Percentiles rank a stretch among this genome's conserved stretches.
Conservation (phyloP, 1,140 invertebrate species). For the Drosophila athabasca region DNA sequence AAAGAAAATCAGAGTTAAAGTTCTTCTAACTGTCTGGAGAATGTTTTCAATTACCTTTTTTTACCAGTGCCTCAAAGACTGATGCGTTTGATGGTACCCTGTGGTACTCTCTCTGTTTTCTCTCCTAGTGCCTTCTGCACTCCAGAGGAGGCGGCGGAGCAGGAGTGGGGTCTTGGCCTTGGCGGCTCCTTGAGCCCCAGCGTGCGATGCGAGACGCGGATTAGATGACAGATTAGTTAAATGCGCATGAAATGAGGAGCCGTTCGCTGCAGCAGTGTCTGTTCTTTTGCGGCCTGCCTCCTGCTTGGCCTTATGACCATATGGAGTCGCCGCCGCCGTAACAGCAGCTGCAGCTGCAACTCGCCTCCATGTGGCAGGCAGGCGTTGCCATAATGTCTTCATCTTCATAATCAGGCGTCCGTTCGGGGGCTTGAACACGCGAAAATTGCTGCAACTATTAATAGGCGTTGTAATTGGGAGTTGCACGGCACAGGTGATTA, state of each 20-base stretch:
- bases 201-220: slow-evolving; percentile 58
- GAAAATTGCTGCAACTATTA: slow-evolving; percentile 53
- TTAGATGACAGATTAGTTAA: slow-evolving; percentile 81
- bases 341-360: slow-evolving; percentile 4
- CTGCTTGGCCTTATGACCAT: slow-evolving; percentile 54
- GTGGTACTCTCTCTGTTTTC: background rate
- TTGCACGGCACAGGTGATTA: slow-evolving; percentile 67
- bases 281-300: slow-evolving; percentile 36
- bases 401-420: slow-evolving; percentile 68
- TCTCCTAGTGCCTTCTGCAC: background rate
- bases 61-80: too few species aligned
- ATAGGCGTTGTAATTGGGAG: slow-evolving; percentile 70
- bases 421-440: slow-evolving; percentile 33
- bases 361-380: slow-evolving; percentile 6
- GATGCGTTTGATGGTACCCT: too few species aligned
- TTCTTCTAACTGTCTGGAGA: too few species aligned
- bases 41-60: too few species aligned
- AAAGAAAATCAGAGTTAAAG: too few species aligned
- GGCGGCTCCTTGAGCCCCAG: slow-evolving; percentile 45
- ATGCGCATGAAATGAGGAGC: slow-evolving; percentile 76
- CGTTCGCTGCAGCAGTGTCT: slow-evolving; percentile 12
- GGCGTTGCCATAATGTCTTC: slow-evolving; percentile 71
- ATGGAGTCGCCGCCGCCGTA: slow-evolving; percentile 1
- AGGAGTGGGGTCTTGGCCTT: slow-evolving; percentile 10
- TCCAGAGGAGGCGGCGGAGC: too few species aligned